phyloP scores from a whole-genome alignment of 2,888 invertebrate species.

The Nephrotoma guestfalica region DNA sequence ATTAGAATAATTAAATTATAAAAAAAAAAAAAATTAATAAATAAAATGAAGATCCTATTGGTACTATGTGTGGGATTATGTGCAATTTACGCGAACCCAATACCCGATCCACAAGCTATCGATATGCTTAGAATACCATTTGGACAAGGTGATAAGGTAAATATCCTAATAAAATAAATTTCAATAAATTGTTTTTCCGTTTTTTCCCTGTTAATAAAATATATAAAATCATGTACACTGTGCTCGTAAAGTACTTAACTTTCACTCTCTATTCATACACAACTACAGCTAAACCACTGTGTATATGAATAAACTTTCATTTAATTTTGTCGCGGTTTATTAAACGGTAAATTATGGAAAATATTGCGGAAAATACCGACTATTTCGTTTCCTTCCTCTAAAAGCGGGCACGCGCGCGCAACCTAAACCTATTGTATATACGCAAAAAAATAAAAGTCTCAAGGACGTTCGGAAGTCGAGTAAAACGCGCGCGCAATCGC shows the following conservation, averaged over 20 bases:
- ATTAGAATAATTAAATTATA: background rate
- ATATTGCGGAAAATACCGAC: background rate
- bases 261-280: background rate
- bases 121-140: constrained; percentile 2
- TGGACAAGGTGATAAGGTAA: constrained; percentile 3
- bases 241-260: background rate
- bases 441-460: background rate
- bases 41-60: constrained; percentile 6
- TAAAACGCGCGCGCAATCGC: background rate
- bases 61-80: constrained; percentile 2
- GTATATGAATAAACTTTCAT: background rate
- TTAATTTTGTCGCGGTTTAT: background rate
- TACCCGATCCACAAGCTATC: background rate
- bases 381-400: background rate
- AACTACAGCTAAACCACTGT: background rate
- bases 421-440: background rate
- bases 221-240: background rate
- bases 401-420: background rate
- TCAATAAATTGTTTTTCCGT: background rate
- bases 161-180: background rate
- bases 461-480: background rate
- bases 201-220: background rate
- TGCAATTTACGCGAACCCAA: background rate
- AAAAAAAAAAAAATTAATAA: background rate
- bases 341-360: background rate